phyloP scores from a whole-genome alignment of 2,888 invertebrate species.

The Drosophila atripex region DNA sequence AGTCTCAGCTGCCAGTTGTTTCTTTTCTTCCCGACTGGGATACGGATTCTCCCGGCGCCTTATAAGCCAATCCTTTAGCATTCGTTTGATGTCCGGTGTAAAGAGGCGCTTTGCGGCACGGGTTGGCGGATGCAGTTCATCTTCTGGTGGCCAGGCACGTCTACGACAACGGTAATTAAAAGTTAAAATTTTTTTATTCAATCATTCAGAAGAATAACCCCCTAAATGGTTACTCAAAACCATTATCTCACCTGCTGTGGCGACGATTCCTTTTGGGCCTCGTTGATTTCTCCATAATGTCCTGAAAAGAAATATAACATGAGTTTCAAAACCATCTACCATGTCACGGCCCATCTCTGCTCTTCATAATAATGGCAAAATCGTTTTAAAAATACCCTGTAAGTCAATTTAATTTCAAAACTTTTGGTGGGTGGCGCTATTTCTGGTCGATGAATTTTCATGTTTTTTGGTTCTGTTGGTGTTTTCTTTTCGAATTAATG shows the following conservation, averaged over 20 bases:
- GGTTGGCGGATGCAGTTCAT: constrained; percentile 85
- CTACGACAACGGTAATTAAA: constrained; percentile 47
- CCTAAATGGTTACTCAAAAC: not conserved
- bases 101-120: constrained; percentile 89
- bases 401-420: constrained; percentile 70
- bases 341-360: constrained; percentile 32
- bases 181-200: not conserved
- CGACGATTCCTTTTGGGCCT: constrained; percentile 89
- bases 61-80: constrained; percentile 91
- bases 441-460: constrained; percentile 66
- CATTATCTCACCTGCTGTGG: constrained; percentile 86
- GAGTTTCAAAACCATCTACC: constrained; percentile 22
- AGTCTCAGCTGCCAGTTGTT: constrained; percentile 89
- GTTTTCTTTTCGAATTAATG: constrained; percentile 47
- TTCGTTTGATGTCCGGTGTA: constrained; percentile 91
- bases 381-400: constrained; percentile 53
- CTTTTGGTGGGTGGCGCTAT: constrained; percentile 73
- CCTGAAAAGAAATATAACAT: constrained; percentile 38
- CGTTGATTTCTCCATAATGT: constrained; percentile 62
- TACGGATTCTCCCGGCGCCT: constrained; percentile 91
- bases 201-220: not conserved
- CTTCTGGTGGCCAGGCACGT: constrained; percentile 83
- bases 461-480: constrained; percentile 66
- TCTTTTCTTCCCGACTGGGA: constrained; percentile 91
- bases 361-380: constrained; percentile 59